These are phyloP conservation scores for Peromyscus aztecus DNA, from an alignment of 2,797 vertebrate genomes.

Conservation along the genomic window DNA sequence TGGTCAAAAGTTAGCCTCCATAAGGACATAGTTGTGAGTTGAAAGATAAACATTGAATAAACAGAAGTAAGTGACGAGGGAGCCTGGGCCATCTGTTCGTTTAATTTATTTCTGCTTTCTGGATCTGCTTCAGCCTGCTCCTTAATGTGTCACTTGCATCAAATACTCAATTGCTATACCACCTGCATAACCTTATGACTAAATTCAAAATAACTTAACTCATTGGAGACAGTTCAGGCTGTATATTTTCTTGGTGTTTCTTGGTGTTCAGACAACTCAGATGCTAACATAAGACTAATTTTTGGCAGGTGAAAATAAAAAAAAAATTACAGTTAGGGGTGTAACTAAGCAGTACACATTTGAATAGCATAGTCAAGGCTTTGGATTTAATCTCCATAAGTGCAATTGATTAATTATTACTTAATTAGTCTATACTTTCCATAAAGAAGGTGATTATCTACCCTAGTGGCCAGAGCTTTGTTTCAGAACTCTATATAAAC, in stretches of 20 bases:
- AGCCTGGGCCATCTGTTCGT: conserved; percentile 72
- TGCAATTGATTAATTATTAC: background rate
- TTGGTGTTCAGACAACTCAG: background rate
- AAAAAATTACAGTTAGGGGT: background rate
- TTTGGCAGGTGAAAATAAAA: background rate
- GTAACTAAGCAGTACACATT: background rate
- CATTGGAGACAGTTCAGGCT: conserved; percentile 37
- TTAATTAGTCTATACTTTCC: background rate
- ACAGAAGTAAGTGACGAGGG: conserved; percentile 75
- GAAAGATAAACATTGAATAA: conserved; percentile 73
- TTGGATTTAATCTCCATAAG: background rate
- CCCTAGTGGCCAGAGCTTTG: background rate
- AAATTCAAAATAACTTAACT: conserved; percentile 60
- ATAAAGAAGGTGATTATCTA: background rate
- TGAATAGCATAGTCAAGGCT: background rate
- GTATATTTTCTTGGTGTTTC: background rate
- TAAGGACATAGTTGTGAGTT: conserved; percentile 71
- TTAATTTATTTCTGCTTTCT: conserved; percentile 75
- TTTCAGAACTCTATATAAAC: background rate
- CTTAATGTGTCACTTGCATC: conserved; percentile 70
- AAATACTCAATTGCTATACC: conserved; percentile 57
- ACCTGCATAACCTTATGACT: conserved; percentile 68
- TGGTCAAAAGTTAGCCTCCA: conserved; percentile 69
- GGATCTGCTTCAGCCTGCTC: conserved; percentile 73
- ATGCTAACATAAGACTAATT: conserved; percentile 18